Evolutionary conservation across 2,113 vertebrate genomes (phyloP).

Genomic region (Odontophorus gujanensis): DNA sequence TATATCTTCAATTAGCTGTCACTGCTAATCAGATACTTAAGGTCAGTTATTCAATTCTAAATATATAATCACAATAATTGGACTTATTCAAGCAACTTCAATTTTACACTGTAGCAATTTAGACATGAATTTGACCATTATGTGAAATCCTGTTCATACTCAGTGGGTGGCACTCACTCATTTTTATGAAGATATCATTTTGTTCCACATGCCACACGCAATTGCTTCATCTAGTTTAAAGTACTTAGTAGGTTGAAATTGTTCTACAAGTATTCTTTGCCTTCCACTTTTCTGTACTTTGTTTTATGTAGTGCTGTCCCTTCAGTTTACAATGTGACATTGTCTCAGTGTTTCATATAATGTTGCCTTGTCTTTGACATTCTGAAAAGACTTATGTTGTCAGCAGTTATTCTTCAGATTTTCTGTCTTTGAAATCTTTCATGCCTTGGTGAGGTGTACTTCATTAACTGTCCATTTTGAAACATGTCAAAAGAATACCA

Average conservation of each 20-base stretch:
- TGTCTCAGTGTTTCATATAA: rapidly evolving
- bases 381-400: not conserved
- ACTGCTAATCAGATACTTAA: not conserved
- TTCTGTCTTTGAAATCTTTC: not conserved
- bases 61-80: not conserved
- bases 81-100: not conserved
- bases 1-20: not conserved
- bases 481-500: not conserved
- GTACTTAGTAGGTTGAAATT: not conserved
- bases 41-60: not conserved
- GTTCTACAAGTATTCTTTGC: not conserved
- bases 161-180: not conserved
- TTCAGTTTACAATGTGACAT: not conserved
- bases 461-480: not conserved
- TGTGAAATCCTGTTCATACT: not conserved
- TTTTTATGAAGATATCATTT: not conserved
- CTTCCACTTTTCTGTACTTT: not conserved
- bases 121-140: not conserved
- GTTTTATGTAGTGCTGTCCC: not conserved
- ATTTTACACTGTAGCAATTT: not conserved
- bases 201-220: not conserved
- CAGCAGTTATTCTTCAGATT: not conserved
- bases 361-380: not conserved
- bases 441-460: not conserved
- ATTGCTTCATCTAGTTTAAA: not conserved